Evolutionary conservation across 2,113 vertebrate species (phyloP).

Genomic region (Syngnathus floridae): DNA sequence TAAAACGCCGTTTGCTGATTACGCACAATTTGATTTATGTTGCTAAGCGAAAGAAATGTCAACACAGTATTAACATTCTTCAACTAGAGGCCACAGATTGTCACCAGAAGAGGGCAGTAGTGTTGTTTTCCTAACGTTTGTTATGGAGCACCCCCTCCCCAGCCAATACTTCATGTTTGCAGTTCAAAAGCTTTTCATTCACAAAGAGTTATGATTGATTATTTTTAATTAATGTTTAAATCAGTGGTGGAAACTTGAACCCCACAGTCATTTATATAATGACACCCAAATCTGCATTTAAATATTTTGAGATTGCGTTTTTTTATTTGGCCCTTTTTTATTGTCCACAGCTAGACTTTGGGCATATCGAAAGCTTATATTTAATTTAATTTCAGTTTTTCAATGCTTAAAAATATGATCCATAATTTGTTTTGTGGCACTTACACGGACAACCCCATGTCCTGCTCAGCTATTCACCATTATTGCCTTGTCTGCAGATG

Average conservation of each 20-base stretch:
- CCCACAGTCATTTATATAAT: background rate
- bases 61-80: constrained; percentile 13
- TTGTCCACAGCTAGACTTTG: background rate
- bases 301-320: background rate
- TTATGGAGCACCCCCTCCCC: background rate
- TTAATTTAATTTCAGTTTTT: constrained; percentile 24
- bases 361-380: constrained; percentile 1
- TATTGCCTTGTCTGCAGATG: constrained; percentile 30
- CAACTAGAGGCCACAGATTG: background rate
- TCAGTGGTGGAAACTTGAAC: background rate
- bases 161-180: background rate
- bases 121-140: constrained; percentile 16
- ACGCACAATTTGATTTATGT: constrained; percentile 13
- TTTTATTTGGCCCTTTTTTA: background rate
- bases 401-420: background rate
- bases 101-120: constrained; percentile 52
- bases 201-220: background rate
- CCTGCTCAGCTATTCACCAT: constrained; percentile 24
- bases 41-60: background rate
- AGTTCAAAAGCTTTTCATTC: background rate
- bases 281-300: background rate
- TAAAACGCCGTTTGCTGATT: constrained; percentile 12
- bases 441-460: background rate
- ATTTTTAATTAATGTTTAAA: background rate
- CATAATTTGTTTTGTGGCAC: background rate